phyloP scores from a whole-genome alignment of 2,797 vertebrate genomes.

The Clarias fuscus region DNA sequence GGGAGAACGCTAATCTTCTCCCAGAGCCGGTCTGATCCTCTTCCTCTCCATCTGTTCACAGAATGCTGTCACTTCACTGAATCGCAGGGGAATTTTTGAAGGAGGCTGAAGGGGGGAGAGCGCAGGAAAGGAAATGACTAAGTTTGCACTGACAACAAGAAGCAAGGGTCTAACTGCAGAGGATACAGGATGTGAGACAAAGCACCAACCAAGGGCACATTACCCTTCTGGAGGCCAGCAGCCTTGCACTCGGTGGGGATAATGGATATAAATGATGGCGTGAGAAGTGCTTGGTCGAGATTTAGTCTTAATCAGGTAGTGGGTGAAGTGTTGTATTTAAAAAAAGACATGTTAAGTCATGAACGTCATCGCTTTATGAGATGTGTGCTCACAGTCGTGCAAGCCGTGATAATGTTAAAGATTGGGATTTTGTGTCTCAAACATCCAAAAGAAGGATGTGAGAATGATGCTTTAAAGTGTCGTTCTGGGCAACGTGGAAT shows the following conservation, averaged over 20 bases:
- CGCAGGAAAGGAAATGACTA: constrained; percentile 41
- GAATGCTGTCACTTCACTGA: constrained; percentile 43
- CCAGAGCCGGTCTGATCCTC: constrained; percentile 42
- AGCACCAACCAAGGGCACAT: constrained; percentile 11
- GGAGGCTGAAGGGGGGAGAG: constrained; percentile 26
- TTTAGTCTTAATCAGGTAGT: constrained; percentile 14
- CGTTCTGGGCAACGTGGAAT: neutral
- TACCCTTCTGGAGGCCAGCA: neutral
- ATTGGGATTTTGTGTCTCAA: too few relatives aligned
- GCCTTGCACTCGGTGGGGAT: neutral
- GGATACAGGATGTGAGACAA: constrained; percentile 18
- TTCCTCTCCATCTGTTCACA: constrained; percentile 44
- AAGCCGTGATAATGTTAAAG: neutral
- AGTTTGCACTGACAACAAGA: constrained; percentile 26
- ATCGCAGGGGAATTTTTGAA: constrained; percentile 45
- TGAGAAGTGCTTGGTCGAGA: constrained; percentile 17
- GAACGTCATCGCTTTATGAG: neutral
- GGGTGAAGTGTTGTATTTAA: neutral
- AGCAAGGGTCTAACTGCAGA: constrained; percentile 18
- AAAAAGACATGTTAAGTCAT: neutral
- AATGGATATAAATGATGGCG: neutral
- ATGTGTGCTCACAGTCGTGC: neutral
- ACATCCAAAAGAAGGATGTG: neutral
- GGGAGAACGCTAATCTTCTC: constrained; percentile 43
- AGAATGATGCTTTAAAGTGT: neutral